Evolutionary conservation across 2,888 invertebrate genomes (phyloP).

Genomic region (Phoronis australis): DNA sequence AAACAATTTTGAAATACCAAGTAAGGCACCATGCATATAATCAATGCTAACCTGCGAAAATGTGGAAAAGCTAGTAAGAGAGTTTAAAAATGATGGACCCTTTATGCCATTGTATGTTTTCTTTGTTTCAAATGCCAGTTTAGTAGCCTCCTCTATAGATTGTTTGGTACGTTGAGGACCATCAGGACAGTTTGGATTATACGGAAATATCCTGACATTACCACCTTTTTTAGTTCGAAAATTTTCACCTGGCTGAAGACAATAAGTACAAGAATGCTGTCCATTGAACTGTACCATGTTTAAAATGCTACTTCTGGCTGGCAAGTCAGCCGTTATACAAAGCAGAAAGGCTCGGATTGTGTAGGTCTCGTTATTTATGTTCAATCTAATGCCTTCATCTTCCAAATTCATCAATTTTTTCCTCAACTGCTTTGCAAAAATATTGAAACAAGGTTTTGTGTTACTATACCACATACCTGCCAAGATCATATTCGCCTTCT

Average conservation of each 20-base stretch:
- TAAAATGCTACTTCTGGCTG: slow-evolving; percentile 8
- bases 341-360: not conserved
- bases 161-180: not conserved
- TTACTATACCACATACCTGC: slow-evolving; percentile 9
- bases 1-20: slow-evolving; percentile 3
- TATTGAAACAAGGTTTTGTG: slow-evolving; percentile 8
- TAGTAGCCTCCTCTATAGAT: not conserved
- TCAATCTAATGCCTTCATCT: too few species aligned
- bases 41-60: slow-evolving; percentile 6
- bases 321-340: slow-evolving; percentile 8
- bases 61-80: not conserved
- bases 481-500: slow-evolving; percentile 8
- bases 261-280: slow-evolving; percentile 6
- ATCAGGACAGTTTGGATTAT: not conserved
- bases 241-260: slow-evolving; percentile 5
- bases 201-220: slow-evolving; percentile 8
- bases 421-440: slow-evolving; percentile 2
- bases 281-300: slow-evolving; percentile 8
- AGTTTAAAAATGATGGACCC: slow-evolving; percentile 7
- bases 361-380: not conserved
- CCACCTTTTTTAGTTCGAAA: slow-evolving; percentile 4
- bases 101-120: slow-evolving; percentile 5
- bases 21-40: slow-evolving; percentile 8
- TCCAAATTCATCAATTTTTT: slow-evolving; percentile 1
- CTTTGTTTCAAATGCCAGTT: not conserved